Base-by-base conservation (phyloP, 2,113 vertebrate species). In the Murina feae region DNA sequence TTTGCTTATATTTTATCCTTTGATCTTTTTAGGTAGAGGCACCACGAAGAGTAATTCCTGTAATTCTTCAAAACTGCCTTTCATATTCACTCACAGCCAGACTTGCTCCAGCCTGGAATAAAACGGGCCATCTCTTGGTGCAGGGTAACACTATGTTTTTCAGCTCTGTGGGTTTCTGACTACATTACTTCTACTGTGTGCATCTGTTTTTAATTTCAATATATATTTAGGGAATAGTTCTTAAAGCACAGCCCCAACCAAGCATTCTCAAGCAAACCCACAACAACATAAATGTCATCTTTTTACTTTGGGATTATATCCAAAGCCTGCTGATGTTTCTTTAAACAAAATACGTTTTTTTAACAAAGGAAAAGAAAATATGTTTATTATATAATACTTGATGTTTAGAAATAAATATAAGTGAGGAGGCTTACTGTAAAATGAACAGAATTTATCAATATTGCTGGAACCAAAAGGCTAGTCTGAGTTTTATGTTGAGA, bases 61-160 rank as follows among this genome's bases (percentile, higher is more conserved):
- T 85, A 37, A 51, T 98, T 95, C 98, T 99, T 92, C 99, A 99
- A 93, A 94, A 89, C 47, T 99, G 99, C 89, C 97, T 99, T 66
- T 99, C 98, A 20, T 99, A 98, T 96, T 98, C 99, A 4, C 94
- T 99, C 68, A 97, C 89, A 30, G 97, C 98, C 86, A 98, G 98
- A 93, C 98, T 99, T 96, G 94, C 99, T 87, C 99, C 99, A 72
- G 88, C 96, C 32, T 99, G 99, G 99, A 99, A 99, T 95, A 99
- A 98, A 97, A 98, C 98, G 49, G 99, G 99, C 39, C 98, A 98
- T 96, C 98, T 99, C 90, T 97, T 99, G 83, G 96, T 99, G 84
- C 97, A 98, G 97, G 99, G 99, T 99, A 97, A 97, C 60, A n/a
- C 94, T 32, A 13, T 11, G 23, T 93, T 63, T 87, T 65, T 87